Conservation (phyloP, 2,888 invertebrate species). For the Hybos culiciformis region DNA sequence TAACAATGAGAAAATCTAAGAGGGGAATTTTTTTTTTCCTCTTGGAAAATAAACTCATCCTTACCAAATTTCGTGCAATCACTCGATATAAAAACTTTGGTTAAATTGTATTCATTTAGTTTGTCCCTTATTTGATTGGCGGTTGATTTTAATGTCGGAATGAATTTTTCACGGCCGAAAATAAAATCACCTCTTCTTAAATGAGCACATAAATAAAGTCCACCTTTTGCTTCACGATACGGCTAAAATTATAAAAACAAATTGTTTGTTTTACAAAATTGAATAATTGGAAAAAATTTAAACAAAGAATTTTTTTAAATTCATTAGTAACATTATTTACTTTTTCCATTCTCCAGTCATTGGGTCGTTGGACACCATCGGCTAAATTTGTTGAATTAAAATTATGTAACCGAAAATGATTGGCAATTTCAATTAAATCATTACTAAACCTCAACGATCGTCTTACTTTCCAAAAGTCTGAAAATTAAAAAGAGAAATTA, state of each 20-base stretch:
- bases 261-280: neutral
- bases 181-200: slow-evolving; percentile 82
- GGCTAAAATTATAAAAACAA: slow-evolving; percentile 24
- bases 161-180: slow-evolving; percentile 51
- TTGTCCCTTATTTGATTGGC: slow-evolving; percentile 55
- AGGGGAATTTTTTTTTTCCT: no score
- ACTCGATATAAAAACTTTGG: slow-evolving; percentile 66
- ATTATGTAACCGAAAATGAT: slow-evolving; percentile 45
- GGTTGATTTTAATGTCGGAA: slow-evolving; percentile 66
- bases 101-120: slow-evolving; percentile 43
- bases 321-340: slow-evolving; percentile 1
- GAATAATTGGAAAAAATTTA: neutral
- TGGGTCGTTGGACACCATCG: slow-evolving; percentile 45
- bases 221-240: slow-evolving; percentile 42
- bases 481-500: no score
- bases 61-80: slow-evolving; percentile 54
- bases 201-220: slow-evolving; percentile 72
- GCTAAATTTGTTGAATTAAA: slow-evolving; percentile 48
- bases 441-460: slow-evolving; percentile 83
- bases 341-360: slow-evolving; percentile 42
- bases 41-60: no score
- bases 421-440: slow-evolving; percentile 51
- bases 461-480: slow-evolving; percentile 74
- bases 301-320: neutral
- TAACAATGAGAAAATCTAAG: no score